Conservation (phyloP, 2,797 vertebrate species). For the Enoplosus armatus region DNA sequence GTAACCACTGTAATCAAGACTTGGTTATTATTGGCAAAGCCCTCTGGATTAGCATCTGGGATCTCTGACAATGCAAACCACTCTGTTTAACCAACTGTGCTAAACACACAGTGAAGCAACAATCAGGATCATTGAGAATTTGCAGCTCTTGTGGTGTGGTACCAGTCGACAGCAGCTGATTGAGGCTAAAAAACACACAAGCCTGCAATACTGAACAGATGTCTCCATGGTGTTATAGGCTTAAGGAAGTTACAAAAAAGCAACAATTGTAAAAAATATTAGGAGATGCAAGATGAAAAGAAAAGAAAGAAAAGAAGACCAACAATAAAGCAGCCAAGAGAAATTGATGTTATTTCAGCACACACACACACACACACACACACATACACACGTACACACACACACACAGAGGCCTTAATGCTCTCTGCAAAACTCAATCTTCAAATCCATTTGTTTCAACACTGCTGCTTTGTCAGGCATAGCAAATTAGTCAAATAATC, state of each 20-base stretch:
- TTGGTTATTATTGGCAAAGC: neutral
- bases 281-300: constrained; percentile 38
- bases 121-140: constrained; percentile 12
- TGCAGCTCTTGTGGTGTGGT: constrained; percentile 1
- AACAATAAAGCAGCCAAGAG: constrained; percentile 46
- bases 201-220: constrained; percentile 14
- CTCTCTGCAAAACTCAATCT: constrained; percentile 46
- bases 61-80: neutral
- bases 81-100: neutral
- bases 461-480: constrained; percentile 34
- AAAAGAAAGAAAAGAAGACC: constrained; percentile 23
- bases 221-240: constrained; percentile 5
- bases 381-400: neutral
- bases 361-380: neutral
- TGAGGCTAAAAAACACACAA: constrained; percentile 14
- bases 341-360: constrained; percentile 47
- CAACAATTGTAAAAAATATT: constrained; percentile 29
- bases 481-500: constrained; percentile 73
- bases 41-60: neutral
- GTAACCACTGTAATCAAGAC: neutral
- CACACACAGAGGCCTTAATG: constrained; percentile 29
- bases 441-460: constrained; percentile 28
- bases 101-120: constrained; percentile 13
- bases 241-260: constrained; percentile 36
- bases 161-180: constrained; percentile 15